Evolutionary conservation across 2,888 invertebrate genomes (phyloP), one percentile per base, ranked within the genome.

Genomic region (Apodemia mormo): DNA sequence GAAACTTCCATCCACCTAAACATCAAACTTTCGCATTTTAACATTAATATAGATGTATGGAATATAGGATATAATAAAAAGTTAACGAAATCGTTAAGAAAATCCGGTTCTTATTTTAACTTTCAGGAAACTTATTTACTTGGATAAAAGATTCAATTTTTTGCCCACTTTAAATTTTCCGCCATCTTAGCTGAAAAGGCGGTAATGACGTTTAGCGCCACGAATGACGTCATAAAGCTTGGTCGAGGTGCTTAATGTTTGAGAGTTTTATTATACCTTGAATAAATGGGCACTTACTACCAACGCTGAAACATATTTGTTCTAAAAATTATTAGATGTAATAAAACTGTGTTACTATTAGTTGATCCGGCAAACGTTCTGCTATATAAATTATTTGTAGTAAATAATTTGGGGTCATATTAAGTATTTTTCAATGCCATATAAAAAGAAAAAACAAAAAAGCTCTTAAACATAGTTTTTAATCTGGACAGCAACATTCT

Each of bases 121-220:
- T 75, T 71, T 68, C 71, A 69, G 74, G 69, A 72, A 74, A 73
- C 76, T 80, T 78, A 80, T 81, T 83, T 79, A 77, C 72, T 72
- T 74, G 74, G 29, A 82, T 81, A 82, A 85, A 85, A 82, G 82
- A 82, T 80, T 81, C 76, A 83, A 61, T 84, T 84, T 82, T 84
- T 81, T 78, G 73, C 80, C 78, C 81, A 81, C 81, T 82, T 85
- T 79, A 83, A 85, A 86, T 85, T 86, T 85, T 81, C 83, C 81
- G 77, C 81, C 80, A 80, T 75, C 81, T 83, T 82, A 82, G 81
- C 79, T 79, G 78, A 75, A 81, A 81, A 80, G 79, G 78, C 77
- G 72, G 82, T 88, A 89, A 89, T 86, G 87, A 87, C 84, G 85
- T 85, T 87, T 81, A 83, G 80, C 74, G 78, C 79, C 78, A 82